Evolutionary conservation across 2,113 vertebrate genomes (phyloP).

Genomic region (Carollia perspicillata): DNA sequence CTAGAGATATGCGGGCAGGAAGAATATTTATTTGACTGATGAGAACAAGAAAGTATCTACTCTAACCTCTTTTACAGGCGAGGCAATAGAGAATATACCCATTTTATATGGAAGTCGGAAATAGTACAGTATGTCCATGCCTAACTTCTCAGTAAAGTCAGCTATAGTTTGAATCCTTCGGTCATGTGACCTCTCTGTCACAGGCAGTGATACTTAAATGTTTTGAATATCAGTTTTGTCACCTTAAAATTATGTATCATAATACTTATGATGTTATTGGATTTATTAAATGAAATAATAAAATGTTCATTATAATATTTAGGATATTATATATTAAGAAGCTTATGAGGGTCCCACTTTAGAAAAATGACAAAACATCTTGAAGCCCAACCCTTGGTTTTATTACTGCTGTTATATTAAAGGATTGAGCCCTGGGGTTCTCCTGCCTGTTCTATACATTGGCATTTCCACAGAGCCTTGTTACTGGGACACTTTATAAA

Average conservation of each 20-base stretch:
- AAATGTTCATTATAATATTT: neutral
- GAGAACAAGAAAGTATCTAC: neutral
- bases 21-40: neutral
- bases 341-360: neutral
- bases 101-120: neutral
- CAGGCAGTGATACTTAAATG: neutral
- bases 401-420: neutral
- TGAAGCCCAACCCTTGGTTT: neutral
- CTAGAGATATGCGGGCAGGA: neutral
- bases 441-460: neutral
- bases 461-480: neutral
- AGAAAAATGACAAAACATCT: neutral
- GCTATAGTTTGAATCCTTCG: neutral
- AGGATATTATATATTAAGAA: neutral
- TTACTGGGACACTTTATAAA: neutral
- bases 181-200: neutral
- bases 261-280: neutral
- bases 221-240: neutral
- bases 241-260: neutral
- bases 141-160: neutral
- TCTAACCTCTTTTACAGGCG: neutral
- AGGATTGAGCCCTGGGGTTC: neutral
- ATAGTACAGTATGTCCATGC: rapidly evolving
- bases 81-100: neutral
- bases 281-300: neutral